These are phyloP conservation scores for Dynastes hyllus DNA, from an alignment of 2,888 invertebrate species.

Conservation along the genomic window DNA sequence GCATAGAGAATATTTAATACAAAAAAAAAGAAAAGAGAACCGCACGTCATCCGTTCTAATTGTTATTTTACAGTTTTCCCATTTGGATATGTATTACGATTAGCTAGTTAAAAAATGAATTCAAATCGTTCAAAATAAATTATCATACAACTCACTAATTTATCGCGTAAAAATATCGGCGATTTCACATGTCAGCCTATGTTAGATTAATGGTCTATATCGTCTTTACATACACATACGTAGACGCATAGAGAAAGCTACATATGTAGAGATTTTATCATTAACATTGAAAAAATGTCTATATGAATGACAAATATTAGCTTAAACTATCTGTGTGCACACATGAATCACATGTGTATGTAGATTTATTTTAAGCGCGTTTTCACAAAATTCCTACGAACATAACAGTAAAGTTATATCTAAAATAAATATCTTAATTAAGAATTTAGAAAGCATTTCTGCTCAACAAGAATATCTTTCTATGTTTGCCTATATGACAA, in stretches of 20 bases:
- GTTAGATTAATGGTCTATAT: conserved; percentile 2
- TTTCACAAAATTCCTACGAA: conserved; percentile 44
- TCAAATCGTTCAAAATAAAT: conserved; percentile 10
- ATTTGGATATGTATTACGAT: neutral
- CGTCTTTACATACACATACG: conserved; percentile 11
- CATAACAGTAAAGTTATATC: conserved; percentile 46
- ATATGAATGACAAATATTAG: conserved; percentile 43
- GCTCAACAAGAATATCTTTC: neutral
- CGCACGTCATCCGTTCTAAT: too few species aligned
- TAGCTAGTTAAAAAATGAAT: neutral
- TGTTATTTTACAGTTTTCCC: too few species aligned
- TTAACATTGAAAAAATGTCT: conserved; percentile 42
- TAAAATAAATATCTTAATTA: conserved; percentile 47
- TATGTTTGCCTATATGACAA: neutral
- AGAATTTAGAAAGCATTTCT: neutral
- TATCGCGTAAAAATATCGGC: conserved; percentile 28
- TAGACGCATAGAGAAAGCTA: conserved; percentile 35
- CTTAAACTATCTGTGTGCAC: conserved; percentile 40
- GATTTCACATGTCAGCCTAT: conserved; percentile 21
- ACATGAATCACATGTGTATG: conserved; percentile 32
- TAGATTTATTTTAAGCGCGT: conserved; percentile 7
- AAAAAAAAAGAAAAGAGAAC: too few species aligned
- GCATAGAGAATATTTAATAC: too few species aligned
- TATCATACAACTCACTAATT: neutral
- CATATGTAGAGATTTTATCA: conserved; percentile 45